These are phyloP conservation scores for Ochropleura plecta DNA, from an alignment of 2,888 invertebrate species.

Conservation along the genomic window DNA sequence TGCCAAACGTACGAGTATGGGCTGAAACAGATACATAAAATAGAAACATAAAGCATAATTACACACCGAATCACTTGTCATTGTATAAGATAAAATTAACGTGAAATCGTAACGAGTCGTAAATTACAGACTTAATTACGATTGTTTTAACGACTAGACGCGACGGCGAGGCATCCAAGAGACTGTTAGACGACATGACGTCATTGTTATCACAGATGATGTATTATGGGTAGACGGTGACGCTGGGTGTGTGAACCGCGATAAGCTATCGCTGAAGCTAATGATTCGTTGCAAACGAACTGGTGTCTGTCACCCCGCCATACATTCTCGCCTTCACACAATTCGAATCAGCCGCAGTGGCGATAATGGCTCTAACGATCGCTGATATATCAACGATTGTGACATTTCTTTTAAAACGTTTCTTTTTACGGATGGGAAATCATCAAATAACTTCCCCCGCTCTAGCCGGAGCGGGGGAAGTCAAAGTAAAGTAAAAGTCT, in stretches of 20 bases:
- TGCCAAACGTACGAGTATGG: conserved; percentile 35
- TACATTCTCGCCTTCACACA: conserved; percentile 62
- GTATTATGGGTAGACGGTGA: conserved; percentile 72
- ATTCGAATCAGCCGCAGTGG: conserved; percentile 50
- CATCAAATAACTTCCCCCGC: no score
- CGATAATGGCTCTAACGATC: conserved; percentile 53
- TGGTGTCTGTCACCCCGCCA: conserved; percentile 66
- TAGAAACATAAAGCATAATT: conserved; percentile 67
- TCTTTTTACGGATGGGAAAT: background rate
- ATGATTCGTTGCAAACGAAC: conserved; percentile 75
- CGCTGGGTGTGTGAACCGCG: conserved; percentile 66
- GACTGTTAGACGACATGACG: conserved; percentile 75
- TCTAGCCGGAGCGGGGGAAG: no score
- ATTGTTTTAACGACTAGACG: conserved; percentile 82
- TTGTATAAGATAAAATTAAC: conserved; percentile 77
- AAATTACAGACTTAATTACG: conserved; percentile 82
- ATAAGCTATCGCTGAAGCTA: conserved; percentile 76
- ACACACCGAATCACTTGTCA: conserved; percentile 73
- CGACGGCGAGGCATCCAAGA: conserved; percentile 64
- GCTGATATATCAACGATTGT: conserved; percentile 43
- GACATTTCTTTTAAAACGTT: conserved; percentile 35
- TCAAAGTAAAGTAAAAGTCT: no score
- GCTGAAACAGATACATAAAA: conserved; percentile 54
- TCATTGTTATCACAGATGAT: conserved; percentile 79
- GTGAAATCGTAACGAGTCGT: conserved; percentile 76